Evolutionary conservation across 2,113 vertebrate species (phyloP).

Genomic region (Trogon surrucura): DNA sequence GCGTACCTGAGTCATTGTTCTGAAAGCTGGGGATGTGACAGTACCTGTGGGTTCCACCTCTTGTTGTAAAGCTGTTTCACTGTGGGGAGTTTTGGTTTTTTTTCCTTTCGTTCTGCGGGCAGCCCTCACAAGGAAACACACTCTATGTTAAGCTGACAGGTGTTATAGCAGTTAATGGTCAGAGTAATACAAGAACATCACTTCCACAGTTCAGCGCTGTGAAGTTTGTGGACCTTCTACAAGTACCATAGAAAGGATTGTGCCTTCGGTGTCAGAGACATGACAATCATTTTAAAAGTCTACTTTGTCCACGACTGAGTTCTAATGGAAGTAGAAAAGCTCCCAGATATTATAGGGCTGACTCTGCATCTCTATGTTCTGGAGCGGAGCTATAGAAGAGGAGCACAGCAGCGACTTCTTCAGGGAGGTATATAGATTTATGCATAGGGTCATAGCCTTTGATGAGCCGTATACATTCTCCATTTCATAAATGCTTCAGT

Average conservation of each 20-base stretch:
- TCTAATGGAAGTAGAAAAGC: neutral
- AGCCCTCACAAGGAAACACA: neutral
- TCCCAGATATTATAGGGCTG: neutral
- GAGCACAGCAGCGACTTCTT: neutral
- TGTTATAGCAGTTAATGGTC: neutral
- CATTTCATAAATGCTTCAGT: slow-evolving; percentile 32
- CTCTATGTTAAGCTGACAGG: neutral
- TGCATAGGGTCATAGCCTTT: neutral
- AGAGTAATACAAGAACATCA: neutral
- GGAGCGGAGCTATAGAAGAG: neutral
- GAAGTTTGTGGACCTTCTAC: neutral
- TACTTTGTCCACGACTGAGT: neutral
- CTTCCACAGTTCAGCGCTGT: neutral
- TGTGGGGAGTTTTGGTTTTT: neutral
- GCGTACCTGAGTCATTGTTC: no score
- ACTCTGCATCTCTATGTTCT: neutral
- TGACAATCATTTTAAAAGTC: neutral
- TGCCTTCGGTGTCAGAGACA: neutral
- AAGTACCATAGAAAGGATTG: neutral
- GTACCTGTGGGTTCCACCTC: neutral
- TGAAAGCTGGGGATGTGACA: no score
- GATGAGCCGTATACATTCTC: neutral
- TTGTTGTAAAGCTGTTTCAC: neutral
- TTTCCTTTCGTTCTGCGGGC: neutral
- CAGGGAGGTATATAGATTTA: neutral